Base-by-base conservation (phyloP, 2,113 vertebrate genomes). In the Camelus bactrianus region DNA sequence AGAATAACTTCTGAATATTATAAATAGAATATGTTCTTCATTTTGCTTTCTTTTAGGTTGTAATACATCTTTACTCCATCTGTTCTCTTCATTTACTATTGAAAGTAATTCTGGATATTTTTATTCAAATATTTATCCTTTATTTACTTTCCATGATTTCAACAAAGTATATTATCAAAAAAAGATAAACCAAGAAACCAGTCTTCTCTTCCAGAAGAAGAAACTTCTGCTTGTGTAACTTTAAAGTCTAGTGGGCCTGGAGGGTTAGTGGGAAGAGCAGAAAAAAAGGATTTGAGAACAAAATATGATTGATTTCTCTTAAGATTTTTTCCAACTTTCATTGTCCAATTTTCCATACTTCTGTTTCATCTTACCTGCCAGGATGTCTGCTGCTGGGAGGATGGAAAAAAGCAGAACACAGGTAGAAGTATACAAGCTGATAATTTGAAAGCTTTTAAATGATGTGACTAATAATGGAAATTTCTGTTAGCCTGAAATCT, bases 321-420 rank as follows among this genome's bases (percentile, higher is more conserved):
- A 22, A 42, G 30, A 3, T 64, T 92, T 97, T 97, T 97, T 82
- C 77, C 35, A 62, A 80, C 89, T 60, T 77, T 50, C 22, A 32
- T 94, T 92, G 13, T 60, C 89, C 76, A 83, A 91, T 69, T 97
- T 85, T 94, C 67, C 1, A 4, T 95, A 97, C 89, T 77, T 97
- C 56, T 94, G 38, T 81, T 97, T 93, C 80, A 88, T 94, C 83
- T 85, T 65, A 93, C 60, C 32, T 96, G 86, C 96, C 94, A 93
- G 85, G 95, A 54, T 85, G 91, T 97, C 65, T 91, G 0, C 89
- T 83, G 20, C 75, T 94, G 75, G 82, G 56, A 97, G 83, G 96
- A 91, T 86, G 73, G 97, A 96, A 97, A 97, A 48, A 77, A 52
- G 88, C 60, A 76, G 92, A 95, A 93, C 96, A 94, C 96, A 69